These are phyloP conservation scores for Leuciscus idus DNA, from an alignment of 2,113 vertebrate genomes.

Conservation along the genomic window DNA sequence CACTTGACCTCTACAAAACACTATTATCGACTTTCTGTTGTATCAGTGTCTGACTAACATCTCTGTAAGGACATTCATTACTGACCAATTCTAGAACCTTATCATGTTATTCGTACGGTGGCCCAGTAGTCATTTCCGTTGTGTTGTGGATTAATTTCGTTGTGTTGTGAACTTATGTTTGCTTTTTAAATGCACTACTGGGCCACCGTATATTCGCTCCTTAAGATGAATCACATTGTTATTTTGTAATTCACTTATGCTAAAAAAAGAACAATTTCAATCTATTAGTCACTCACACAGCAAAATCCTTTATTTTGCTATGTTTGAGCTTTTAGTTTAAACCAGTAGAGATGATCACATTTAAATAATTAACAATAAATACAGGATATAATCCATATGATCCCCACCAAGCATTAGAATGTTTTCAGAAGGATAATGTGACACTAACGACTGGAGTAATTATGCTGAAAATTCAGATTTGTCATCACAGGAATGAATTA, in stretches of 20 bases:
- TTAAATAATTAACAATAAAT: not conserved
- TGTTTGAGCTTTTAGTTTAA: not conserved
- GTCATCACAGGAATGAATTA: not conserved
- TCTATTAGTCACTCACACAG: too few species aligned
- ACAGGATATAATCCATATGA: not conserved
- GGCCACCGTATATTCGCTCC: too few species aligned
- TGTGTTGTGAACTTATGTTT: too few species aligned
- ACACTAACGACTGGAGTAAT: not conserved
- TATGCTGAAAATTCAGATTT: not conserved
- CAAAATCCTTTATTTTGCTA: too few species aligned
- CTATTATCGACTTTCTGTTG: constrained; percentile 18
- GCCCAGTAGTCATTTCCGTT: too few species aligned
- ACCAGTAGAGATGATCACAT: not conserved
- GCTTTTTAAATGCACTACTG: too few species aligned
- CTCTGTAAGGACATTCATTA: not conserved
- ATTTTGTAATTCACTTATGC: not conserved
- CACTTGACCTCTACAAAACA: constrained; percentile 11
- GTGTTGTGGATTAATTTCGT: too few species aligned
- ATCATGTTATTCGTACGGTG: not conserved
- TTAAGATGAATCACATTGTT: constrained; percentile 2
- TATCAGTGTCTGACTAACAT: constrained; percentile 5
- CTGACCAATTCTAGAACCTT: not conserved
- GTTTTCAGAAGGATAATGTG: not conserved
- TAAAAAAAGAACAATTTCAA: too few species aligned
- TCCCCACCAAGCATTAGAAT: too few species aligned